Evolutionary conservation across 2,113 vertebrate genomes (phyloP), one percentile per base, ranked within the genome.

Genomic region (Mugil cephalus): DNA sequence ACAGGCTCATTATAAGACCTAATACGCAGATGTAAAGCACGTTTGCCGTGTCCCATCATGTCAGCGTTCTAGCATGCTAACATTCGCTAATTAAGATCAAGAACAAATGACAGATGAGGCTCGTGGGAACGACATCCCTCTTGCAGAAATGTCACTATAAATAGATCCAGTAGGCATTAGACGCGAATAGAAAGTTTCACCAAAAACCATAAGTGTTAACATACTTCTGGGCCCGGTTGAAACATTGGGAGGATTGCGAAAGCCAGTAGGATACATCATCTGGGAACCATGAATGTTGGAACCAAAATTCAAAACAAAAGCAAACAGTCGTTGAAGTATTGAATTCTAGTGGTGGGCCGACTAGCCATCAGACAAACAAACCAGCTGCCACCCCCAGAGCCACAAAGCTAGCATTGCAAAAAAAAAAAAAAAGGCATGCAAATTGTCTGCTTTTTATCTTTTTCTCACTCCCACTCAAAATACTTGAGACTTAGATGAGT

Each of bases 401-500:
- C 10, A 21, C 51, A 13, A 9, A 17, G 15, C 21, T 43, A 42
- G 12, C 47, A 21, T 55, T 11, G 3, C 21, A 24, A 21, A 17
- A 7, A 56, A 46, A 40, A 15, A n/a, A 24, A 21, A 17, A 7
- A 56, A 46, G 36, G 10, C 2, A 30, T 9, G 19, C 7, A 40
- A 21, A 54, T 59, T 45, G 40, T 30, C 58, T 43, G 5, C 38
- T 30, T 59, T 30, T 59, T 64, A 45, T 71, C 65, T 43, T 68
- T 18, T 69, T 43, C 24, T 76, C 52, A 46, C 64, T 73, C 53
- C 46, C 42, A 34, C 67, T 68, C 69, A 62, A 88, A 77, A 74
- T 59, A 48, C 53, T 51, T 51, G 15, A 70, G 78, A 61, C 18
- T 61, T 48, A 14, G 77, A 88, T 88, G 67, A 89, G 66, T 69